Percentiles rank a stretch among this genome's conserved stretches.
These are phyloP conservation scores for Oenanthe oenanthe DNA, from an alignment of 2,113 vertebrate genomes.

Conservation along the genomic window DNA sequence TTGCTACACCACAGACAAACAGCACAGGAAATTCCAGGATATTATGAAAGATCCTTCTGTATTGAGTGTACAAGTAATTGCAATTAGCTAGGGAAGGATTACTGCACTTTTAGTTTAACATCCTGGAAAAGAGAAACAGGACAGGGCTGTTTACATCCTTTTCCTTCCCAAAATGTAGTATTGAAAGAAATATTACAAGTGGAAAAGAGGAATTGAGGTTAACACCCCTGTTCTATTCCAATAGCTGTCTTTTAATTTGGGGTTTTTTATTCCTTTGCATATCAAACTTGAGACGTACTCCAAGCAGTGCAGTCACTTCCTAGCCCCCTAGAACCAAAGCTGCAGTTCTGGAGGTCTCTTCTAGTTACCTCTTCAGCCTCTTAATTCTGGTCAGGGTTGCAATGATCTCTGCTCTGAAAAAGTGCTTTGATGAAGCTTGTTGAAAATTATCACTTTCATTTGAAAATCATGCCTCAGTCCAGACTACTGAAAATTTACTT, in stretches of 20 bases:
- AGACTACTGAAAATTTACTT: neutral
- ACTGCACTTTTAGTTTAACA: neutral
- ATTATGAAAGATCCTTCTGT: neutral
- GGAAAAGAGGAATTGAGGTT: neutral
- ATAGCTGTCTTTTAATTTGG: neutral
- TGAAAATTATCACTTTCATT: neutral
- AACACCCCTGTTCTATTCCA: neutral
- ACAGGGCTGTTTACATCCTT: neutral
- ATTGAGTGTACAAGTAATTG: neutral
- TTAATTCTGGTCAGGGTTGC: neutral
- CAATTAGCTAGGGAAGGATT: neutral
- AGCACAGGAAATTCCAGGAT: neutral
- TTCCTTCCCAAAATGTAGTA: neutral
- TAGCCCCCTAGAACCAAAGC: accelerated
- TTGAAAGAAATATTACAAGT: neutral
- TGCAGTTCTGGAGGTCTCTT: neutral
- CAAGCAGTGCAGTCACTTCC: neutral
- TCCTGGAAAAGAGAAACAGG: neutral
- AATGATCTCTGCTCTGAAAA: neutral
- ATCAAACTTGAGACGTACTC: neutral
- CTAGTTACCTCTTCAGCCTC: neutral
- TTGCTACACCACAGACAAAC: neutral
- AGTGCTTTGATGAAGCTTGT: neutral
- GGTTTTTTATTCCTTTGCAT: neutral
- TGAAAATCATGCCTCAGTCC: accelerated